Evolutionary conservation across 2,113 vertebrate species (phyloP), one percentile per base, ranked within the genome.

Genomic region (Ochotona curzoniae): DNA sequence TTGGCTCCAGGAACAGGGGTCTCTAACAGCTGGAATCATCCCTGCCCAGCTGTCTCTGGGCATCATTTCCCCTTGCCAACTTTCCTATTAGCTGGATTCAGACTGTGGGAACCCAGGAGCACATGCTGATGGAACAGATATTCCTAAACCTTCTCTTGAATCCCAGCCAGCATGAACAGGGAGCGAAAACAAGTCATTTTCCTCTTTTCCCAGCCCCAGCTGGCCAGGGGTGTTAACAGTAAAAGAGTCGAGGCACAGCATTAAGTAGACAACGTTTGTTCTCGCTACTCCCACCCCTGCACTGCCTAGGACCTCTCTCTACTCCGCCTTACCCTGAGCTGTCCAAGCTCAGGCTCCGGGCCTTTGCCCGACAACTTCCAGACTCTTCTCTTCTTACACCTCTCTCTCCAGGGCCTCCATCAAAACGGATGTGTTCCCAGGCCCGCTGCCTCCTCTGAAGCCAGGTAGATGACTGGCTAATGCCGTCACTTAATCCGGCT

Each of bases 31-130:
- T 96, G 96, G 96, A 96, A 89, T 93, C 87, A 83, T 94, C 94
- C 71, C 79, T 95, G 83, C 75, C 90, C 92, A 93, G 96, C 96
- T 96, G 96, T 97, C 93, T 92, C 92, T 76, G 95, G 96, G 95
- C 88, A 96, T 96, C 95, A 95, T 93, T 91, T 94, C 54, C 75
- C 73, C 93, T 88, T 95, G 96, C 94, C 97, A 96, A 93, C 87
- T 97, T 97, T 96, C 95, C 92, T 96, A 92, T 96, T 96, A 96
- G 93, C 87, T 96, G 94, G 83, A 97, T 93, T 96, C 83, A 93
- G 97, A 93, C 71, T 97, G 96, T 93, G 94, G 97, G 95, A 96
- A 95, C 69, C 93, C 80, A 92, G 89, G 79, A 0, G 0, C 95
- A 92, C 26, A 85, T 90, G 93, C 96, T 89, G 94, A 94, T 96